Base-by-base conservation (phyloP, 2,797 vertebrate genomes). In the Cyclura pinguis region DNA sequence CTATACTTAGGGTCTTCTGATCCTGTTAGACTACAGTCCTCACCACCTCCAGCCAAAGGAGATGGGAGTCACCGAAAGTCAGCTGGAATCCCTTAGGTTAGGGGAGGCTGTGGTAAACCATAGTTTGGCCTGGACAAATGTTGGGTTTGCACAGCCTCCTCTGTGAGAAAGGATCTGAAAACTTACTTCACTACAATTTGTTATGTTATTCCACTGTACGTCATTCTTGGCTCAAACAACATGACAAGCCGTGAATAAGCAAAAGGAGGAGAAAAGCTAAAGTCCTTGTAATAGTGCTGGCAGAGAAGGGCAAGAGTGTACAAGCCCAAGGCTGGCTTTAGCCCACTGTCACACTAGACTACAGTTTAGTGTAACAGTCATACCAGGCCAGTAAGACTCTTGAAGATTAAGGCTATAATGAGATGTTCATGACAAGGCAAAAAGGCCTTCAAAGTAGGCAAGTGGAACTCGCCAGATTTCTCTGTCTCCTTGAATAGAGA, bases 331-430 rank as follows among this genome's bases (percentile, higher is more conserved):
- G 67, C 67, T 72, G 50, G 9, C 80, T 73, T 35, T 10, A 52
- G 50, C 27, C 38, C 73, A 69, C 10, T 35, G 3, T 72, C 50
- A 32, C n/a, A 67, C 18, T 20, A 88, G 38, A 57, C n/a, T 77
- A 76, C 6, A 27, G 57, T 84, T 84, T 52, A 89, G n/a, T 59
- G 59, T n/a, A 20, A 64, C 62, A 72, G 22, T 18, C 55, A 89
- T 35, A 81, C 27, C 12, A 16, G 38, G 8, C 55, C 12, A 0
- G 47, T 81, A 47, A 29, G 4, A 52, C 50, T 32, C 76, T 87
- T 0, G 85, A 73, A 91, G 64, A 89, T 90, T 92, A 93, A 94
- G 94, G 94, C 94, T 78, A 20, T 32, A 88, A 84, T 78, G 72
- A 7, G 69, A 24, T 57, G 13, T 32, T 84, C 64, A 12, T 47